Conservation (phyloP, 2,888 invertebrate genomes). For the Blastobasis adustella region DNA sequence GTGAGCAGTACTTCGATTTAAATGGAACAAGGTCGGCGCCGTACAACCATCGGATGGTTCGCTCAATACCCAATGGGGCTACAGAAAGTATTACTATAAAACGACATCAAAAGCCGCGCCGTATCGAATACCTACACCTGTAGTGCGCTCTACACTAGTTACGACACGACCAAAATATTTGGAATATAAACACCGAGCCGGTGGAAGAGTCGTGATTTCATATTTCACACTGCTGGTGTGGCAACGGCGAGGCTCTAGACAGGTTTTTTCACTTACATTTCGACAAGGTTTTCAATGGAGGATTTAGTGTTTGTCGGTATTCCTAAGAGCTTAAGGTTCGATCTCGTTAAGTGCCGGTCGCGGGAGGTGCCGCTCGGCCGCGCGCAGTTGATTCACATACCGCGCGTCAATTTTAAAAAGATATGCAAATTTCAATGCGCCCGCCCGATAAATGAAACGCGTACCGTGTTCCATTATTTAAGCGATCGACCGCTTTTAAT, state of each 20-base stretch:
- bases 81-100: slow-evolving; percentile 41
- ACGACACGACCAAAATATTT: slow-evolving; percentile 59
- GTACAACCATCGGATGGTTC: slow-evolving; percentile 26
- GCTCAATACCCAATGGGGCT: slow-evolving; percentile 34
- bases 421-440: slow-evolving; percentile 55
- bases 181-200: slow-evolving; percentile 65
- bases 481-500: slow-evolving; percentile 52
- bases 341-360: slow-evolving; percentile 16
- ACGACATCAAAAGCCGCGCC: slow-evolving; percentile 39
- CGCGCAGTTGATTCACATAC: slow-evolving; percentile 26
- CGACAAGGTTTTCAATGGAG: slow-evolving; percentile 20
- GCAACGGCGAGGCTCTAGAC: slow-evolving; percentile 48
- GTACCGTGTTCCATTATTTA: slow-evolving; percentile 47
- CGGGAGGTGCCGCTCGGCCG: slow-evolving; percentile 10
- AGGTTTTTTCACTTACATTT: slow-evolving; percentile 52
- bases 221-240: slow-evolving; percentile 71
- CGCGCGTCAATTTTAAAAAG: slow-evolving; percentile 56
- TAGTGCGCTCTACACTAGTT: slow-evolving; percentile 42
- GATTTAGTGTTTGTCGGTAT: slow-evolving; percentile 18
- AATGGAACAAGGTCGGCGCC: slow-evolving; percentile 48
- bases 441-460: slow-evolving; percentile 40
- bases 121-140: slow-evolving; percentile 13
- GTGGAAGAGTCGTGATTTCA: slow-evolving; percentile 71
- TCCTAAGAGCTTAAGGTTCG: slow-evolving; percentile 21
- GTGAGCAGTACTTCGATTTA: slow-evolving; percentile 21